A percentile compares a stretch with the other conserved stretches of the same genome.
These are phyloP conservation scores for Pogonomyrmex californicus DNA, from an alignment of 1,140 invertebrate genomes.

Conservation along the genomic window DNA sequence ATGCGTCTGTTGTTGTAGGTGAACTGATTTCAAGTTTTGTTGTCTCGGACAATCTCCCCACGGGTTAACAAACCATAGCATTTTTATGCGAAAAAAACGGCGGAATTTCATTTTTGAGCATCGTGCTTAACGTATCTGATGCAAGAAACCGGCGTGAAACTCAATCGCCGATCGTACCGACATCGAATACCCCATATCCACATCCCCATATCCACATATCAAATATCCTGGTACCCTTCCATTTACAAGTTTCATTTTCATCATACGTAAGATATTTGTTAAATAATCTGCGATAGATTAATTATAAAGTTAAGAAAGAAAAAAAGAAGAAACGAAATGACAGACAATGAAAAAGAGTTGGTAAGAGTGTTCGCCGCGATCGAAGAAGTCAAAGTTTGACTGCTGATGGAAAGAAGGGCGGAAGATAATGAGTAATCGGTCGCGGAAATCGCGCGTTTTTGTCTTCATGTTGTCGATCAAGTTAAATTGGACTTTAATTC, in stretches of 20 bases:
- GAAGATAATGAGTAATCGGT: background rate
- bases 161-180: conserved; percentile 24
- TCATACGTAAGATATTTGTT: background rate
- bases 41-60: background rate
- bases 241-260: background rate
- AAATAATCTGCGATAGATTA: background rate
- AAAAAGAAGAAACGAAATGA: background rate
- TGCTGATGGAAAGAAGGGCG: background rate
- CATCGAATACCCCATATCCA: background rate
- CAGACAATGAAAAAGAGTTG: background rate
- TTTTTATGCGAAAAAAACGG: background rate
- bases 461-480: background rate
- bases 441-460: background rate
- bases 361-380: background rate
- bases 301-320: background rate
- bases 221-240: conserved; percentile 5
- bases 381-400: background rate
- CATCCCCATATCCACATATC: conserved; percentile 20
- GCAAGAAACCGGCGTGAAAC: background rate
- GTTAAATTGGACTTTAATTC: background rate
- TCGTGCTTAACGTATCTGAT: background rate
- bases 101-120: conserved; percentile 1
- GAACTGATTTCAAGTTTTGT: conserved; percentile 13
- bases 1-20: background rate
- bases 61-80: background rate